Conservation (phyloP, 2,888 invertebrate species). For the Scaptomyza reducta region DNA sequence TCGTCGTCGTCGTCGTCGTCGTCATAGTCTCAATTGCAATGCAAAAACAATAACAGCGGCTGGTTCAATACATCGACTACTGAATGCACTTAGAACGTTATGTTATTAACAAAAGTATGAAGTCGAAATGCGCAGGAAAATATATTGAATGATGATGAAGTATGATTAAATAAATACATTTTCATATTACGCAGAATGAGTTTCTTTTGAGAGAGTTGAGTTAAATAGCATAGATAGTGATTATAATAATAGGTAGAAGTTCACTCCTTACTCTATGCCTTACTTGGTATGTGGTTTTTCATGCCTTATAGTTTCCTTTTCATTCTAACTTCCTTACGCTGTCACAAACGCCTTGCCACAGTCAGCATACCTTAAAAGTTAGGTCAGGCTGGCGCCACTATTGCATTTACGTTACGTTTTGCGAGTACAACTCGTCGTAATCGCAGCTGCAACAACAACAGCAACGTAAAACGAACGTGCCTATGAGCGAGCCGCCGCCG, state of each 20-base stretch:
- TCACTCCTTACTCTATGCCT: too few relatives aligned
- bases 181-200: too few relatives aligned
- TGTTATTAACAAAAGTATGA: not conserved
- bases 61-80: not conserved
- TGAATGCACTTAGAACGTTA: not conserved
- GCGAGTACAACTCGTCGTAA: conserved; percentile 36
- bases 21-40: conserved; percentile 47
- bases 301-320: not conserved
- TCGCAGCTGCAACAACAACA: conserved; percentile 21
- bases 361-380: conserved; percentile 2
- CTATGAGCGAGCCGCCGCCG: conserved; percentile 40
- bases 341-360: conserved; percentile 14
- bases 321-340: not conserved
- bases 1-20: conserved; percentile 14
- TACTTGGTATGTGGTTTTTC: too few relatives aligned
- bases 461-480: conserved; percentile 32
- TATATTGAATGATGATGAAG: too few relatives aligned
- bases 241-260: too few relatives aligned
- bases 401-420: conserved; percentile 52
- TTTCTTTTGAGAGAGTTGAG: too few relatives aligned
- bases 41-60: conserved; percentile 23
- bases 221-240: too few relatives aligned
- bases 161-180: too few relatives aligned
- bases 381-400: conserved; percentile 33
- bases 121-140: too few relatives aligned